Conservation (phyloP, 2,888 invertebrate genomes). For the Itoplectis maculator region DNA sequence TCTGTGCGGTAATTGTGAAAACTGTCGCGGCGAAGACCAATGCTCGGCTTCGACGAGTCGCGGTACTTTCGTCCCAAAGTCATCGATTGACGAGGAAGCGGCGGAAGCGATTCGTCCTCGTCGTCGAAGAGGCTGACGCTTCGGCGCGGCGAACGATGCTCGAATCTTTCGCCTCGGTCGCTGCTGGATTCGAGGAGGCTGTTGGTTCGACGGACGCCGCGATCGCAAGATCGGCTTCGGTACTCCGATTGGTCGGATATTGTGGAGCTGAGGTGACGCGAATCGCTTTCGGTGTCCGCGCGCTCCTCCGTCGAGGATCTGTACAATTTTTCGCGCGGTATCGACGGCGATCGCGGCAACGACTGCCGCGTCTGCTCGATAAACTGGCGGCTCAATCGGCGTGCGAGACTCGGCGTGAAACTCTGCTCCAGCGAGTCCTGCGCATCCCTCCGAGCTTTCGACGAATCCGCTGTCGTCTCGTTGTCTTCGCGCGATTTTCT, state of each 20-base stretch:
- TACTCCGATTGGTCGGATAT: constrained; percentile 75
- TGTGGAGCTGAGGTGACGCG: constrained; percentile 66
- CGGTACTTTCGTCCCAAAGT: constrained; percentile 77
- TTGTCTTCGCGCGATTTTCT: constrained; percentile 60
- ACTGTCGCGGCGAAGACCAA: constrained; percentile 70
- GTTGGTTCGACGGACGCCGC: constrained; percentile 79
- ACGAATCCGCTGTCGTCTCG: constrained; percentile 49
- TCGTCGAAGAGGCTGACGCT: constrained; percentile 81
- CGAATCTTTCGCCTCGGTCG: constrained; percentile 66
- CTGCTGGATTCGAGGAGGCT: constrained; percentile 77
- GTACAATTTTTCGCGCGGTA: constrained; percentile 76
- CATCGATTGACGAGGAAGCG: constrained; percentile 75
- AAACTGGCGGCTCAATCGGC: constrained; percentile 81
- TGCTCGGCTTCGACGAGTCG: constrained; percentile 70
- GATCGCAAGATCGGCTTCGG: constrained; percentile 74
- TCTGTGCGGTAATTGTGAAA: constrained; percentile 76
- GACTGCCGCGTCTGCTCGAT: constrained; percentile 81
- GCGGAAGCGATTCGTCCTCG: constrained; percentile 72
- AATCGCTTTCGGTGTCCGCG: constrained; percentile 37
- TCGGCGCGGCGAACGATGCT: constrained; percentile 74
- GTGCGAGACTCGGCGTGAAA: constrained; percentile 82
- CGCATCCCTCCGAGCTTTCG: constrained; percentile 71
- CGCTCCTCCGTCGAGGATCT: constrained; percentile 72
- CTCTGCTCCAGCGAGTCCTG: constrained; percentile 76
- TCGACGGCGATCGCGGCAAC: constrained; percentile 78